These are phyloP conservation scores for Ostrea edulis DNA, from an alignment of 1,140 invertebrate genomes.

Conservation along the genomic window DNA sequence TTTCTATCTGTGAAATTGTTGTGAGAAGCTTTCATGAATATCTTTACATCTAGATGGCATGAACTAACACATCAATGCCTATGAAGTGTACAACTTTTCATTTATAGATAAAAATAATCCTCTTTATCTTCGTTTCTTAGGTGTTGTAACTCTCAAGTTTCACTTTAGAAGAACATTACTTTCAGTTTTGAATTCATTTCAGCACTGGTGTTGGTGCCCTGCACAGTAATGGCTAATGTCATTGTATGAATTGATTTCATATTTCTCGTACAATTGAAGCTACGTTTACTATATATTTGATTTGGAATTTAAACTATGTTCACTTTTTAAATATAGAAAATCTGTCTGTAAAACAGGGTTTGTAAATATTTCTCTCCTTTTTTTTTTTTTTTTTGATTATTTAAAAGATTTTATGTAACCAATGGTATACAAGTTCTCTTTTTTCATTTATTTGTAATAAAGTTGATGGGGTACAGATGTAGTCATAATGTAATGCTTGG, in stretches of 20 bases:
- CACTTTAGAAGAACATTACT: not conserved
- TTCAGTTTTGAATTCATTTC: not conserved
- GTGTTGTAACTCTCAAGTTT: not conserved
- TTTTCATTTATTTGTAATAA: not conserved
- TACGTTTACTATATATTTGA: not conserved
- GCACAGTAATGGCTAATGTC: not conserved
- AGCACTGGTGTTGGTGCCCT: conserved; percentile 11
- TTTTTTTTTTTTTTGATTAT: not conserved
- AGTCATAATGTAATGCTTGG: not conserved
- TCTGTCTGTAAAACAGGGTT: conserved; percentile 12
- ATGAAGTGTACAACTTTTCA: not conserved
- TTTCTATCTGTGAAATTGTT: not conserved
- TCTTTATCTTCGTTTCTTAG: not conserved
- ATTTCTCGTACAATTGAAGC: not conserved
- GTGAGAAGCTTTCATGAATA: not conserved
- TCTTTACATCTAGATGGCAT: not conserved
- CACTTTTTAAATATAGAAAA: conserved; percentile 1
- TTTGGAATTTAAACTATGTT: conserved; percentile 6
- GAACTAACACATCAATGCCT: not conserved
- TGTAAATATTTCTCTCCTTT: not conserved
- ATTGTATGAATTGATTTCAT: not conserved
- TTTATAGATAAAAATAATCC: not conserved
- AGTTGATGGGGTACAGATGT: not conserved
- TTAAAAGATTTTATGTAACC: not conserved
- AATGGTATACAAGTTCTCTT: not conserved